These are phyloP conservation scores for Pseudorasbora parva DNA, from an alignment of 2,113 vertebrate species.

Conservation along the genomic window DNA sequence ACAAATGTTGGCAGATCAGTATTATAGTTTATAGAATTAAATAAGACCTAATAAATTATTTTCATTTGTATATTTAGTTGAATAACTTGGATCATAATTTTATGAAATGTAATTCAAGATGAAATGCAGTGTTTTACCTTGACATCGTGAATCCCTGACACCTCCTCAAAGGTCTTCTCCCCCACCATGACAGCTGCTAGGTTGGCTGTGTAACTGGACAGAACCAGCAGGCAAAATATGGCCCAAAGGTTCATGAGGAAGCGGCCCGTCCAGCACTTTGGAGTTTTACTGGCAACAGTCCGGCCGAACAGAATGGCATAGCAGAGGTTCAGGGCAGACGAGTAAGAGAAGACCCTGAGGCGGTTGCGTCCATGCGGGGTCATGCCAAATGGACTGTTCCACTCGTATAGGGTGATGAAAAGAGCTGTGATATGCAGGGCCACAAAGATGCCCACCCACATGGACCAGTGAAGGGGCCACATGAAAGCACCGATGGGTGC, in stretches of 20 bases:
- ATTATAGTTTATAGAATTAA: no score
- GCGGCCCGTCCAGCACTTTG: constrained; percentile 93
- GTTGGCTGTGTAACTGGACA: constrained; percentile 97
- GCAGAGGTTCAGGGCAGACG: constrained; percentile 95
- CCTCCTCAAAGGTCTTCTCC: constrained; percentile 89
- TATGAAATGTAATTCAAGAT: no score
- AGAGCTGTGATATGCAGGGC: constrained; percentile 90
- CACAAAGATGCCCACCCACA: constrained; percentile 95
- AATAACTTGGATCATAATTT: no score
- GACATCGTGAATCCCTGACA: constrained; percentile 88
- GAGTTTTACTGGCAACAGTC: constrained; percentile 92
- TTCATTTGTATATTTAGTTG: no score
- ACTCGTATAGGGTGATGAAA: constrained; percentile 96
- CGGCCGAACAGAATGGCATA: constrained; percentile 95
- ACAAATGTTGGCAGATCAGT: no score
- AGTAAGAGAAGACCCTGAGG: constrained; percentile 91
- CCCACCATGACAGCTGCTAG: constrained; percentile 92
- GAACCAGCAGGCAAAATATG: constrained; percentile 94
- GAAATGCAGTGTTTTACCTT: constrained; percentile 76
- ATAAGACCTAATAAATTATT: no score
- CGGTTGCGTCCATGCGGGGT: constrained; percentile 91
- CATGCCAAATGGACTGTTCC: constrained; percentile 96
- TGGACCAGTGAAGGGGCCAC: constrained; percentile 97
- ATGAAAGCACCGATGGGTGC: constrained; percentile 93
- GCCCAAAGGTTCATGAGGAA: constrained; percentile 99